Conservation (phyloP, 2,888 invertebrate species). For the Norana najaformis region DNA sequence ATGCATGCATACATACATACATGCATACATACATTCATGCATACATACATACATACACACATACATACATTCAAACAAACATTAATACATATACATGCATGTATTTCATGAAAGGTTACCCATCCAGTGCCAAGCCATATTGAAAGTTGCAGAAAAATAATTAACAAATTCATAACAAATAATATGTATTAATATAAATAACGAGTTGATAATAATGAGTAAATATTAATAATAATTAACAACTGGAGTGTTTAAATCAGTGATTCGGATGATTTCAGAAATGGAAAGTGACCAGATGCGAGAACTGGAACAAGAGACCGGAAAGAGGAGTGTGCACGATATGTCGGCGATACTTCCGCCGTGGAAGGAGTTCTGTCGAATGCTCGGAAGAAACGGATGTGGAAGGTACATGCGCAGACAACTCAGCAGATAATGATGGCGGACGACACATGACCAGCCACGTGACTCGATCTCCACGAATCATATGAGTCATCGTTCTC, state of each 20-base stretch:
- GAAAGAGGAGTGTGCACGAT: not conserved
- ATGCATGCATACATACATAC: no score
- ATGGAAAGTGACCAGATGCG: not conserved
- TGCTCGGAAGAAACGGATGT: slow-evolving; percentile 28
- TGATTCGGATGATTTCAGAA: not conserved
- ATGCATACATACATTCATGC: no score
- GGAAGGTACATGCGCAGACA: slow-evolving; percentile 27
- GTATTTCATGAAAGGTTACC: no score
- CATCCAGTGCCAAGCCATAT: no score
- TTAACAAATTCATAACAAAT: no score
- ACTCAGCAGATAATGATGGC: not conserved
- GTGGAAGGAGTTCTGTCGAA: slow-evolving; percentile 32
- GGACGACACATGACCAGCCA: not conserved
- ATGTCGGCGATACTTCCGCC: slow-evolving; percentile 25
- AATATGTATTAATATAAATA: no score
- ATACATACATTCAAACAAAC: no score
- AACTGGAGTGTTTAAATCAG: not conserved
- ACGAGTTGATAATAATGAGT: not conserved
- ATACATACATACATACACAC: no score
- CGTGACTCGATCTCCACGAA: no score
- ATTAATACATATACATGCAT: no score
- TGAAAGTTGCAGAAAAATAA: no score
- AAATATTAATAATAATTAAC: not conserved
- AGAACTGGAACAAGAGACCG: not conserved
- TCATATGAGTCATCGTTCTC: no score